A percentile compares a stretch with the other conserved stretches of the same genome.
Conservation (phyloP, 2,888 invertebrate genomes). For the Aleiodes leptofemur region DNA sequence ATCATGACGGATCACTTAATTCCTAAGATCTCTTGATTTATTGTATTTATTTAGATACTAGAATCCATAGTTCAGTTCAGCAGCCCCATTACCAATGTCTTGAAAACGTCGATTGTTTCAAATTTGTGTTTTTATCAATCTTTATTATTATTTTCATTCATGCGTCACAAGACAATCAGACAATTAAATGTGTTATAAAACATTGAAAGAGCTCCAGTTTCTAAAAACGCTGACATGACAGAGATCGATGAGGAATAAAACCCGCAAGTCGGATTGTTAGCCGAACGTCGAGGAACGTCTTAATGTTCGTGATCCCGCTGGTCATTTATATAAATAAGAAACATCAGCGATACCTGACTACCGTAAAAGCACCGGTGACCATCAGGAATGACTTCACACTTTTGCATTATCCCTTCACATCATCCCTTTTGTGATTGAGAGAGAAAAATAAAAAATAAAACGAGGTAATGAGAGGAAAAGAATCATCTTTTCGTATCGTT, state of each 20-base stretch:
- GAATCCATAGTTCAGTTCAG: neutral
- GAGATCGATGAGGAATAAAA: conserved; percentile 54
- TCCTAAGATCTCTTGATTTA: neutral
- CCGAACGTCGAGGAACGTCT: conserved; percentile 53
- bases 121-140: neutral
- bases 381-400: conserved; percentile 71
- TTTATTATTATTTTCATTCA: conserved; percentile 39
- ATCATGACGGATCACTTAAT: conserved; percentile 38
- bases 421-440: conserved; percentile 41
- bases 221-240: conserved; percentile 53
- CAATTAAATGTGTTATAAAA: conserved; percentile 9
- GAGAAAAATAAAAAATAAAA: conserved; percentile 47
- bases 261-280: conserved; percentile 54
- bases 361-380: conserved; percentile 55
- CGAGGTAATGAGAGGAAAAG: conserved; percentile 14
- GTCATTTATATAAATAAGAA: conserved; percentile 76
- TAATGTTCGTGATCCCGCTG: conserved; percentile 70
- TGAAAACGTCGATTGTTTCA: too few relatives aligned
- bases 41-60: conserved; percentile 8
- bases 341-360: conserved; percentile 74
- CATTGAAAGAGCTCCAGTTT: conserved; percentile 46
- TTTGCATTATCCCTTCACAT: conserved; percentile 68
- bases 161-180: conserved; percentile 1
- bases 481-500: conserved; percentile 42
- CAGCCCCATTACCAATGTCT: neutral